phyloP scores from a whole-genome alignment of 2,888 invertebrate genomes.

The Clepsis dumicolana region DNA sequence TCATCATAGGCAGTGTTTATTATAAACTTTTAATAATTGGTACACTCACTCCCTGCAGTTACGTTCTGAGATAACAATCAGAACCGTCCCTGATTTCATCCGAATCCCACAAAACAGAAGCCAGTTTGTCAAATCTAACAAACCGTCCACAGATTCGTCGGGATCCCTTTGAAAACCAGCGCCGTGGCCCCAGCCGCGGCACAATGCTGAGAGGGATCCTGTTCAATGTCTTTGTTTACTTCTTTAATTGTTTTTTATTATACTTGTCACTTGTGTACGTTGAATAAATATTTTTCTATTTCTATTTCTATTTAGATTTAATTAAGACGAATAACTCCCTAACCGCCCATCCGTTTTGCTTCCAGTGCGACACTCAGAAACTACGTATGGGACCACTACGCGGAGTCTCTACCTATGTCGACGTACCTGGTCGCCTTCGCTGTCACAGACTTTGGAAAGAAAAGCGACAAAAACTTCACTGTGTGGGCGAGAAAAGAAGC shows the following conservation, averaged over 20 bases:
- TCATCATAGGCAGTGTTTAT: too few species aligned
- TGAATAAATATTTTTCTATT: too few species aligned
- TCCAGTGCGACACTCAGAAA: slow-evolving; percentile 84
- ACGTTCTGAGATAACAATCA: background rate
- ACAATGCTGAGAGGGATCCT: too few species aligned
- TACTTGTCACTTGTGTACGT: too few species aligned
- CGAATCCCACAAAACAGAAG: background rate
- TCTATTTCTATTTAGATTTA: too few species aligned
- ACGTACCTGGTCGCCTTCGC: slow-evolving; percentile 95
- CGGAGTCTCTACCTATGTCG: slow-evolving; percentile 94
- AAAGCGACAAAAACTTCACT: slow-evolving; percentile 86
- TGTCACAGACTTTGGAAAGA: slow-evolving; percentile 90
- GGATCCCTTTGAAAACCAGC: too few species aligned
- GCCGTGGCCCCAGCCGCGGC: too few species aligned
- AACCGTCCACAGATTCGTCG: background rate
- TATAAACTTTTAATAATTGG: too few species aligned
- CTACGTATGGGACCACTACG: slow-evolving; percentile 92
- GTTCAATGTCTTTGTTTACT: too few species aligned
- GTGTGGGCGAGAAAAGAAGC: slow-evolving; percentile 91
- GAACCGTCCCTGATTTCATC: background rate
- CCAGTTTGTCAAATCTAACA: background rate
- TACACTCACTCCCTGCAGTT: too few species aligned
- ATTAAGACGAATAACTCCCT: background rate
- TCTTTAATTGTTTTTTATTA: too few species aligned
- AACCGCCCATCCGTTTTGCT: slow-evolving; percentile 3